Evolutionary conservation across 2,888 invertebrate species (phyloP), one percentile per base, ranked within the genome.

Genomic region (Salticus scenicus): DNA sequence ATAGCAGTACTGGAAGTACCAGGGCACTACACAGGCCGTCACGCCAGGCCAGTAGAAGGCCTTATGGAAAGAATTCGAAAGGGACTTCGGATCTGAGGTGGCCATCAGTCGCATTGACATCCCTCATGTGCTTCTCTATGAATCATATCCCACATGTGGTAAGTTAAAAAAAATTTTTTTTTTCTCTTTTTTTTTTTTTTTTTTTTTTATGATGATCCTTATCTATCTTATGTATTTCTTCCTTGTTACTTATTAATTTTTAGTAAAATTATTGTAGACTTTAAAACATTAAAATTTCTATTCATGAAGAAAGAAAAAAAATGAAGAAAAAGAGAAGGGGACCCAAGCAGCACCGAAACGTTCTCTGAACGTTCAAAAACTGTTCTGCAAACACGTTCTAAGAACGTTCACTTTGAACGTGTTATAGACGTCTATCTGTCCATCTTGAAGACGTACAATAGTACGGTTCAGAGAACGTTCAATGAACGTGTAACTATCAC

Each of bases 141-240:
- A 93, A 94, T 89, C 93, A 94, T 89, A 89, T 94, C 66, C 94
- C 94, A 0, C 90, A 93, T 20, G 90, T 94, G 91, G 94, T 94
- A 90, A 93, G 93, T 92, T 28, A 24, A 10, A n/a, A n/a, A n/a
- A n/a, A n/a, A n/a, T n/a, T 41, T 14, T 12, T 41, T 41, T 41
- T 12, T 14, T 41, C 8, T 41, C 42, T 12, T 41, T 12, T 41
- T 41, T 41, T 41, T 12, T 41, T 8, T 8, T 41, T 12, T 41
- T 41, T n/a, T n/a, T n/a, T n/a, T n/a, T n/a, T n/a, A n/a, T n/a
- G n/a, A n/a, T n/a, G n/a, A n/a, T n/a, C n/a, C n/a, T n/a, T n/a
- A n/a, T n/a, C 14, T 41, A 14, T 41, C 8, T 8, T 41, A 8
- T 14, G 14, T 41, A 14, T 14, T 12, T 41, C 10, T 8, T 41